Evolutionary conservation across 2,888 invertebrate genomes (phyloP), one percentile per base, ranked within the genome.

Genomic region (Apamea crenata): DNA sequence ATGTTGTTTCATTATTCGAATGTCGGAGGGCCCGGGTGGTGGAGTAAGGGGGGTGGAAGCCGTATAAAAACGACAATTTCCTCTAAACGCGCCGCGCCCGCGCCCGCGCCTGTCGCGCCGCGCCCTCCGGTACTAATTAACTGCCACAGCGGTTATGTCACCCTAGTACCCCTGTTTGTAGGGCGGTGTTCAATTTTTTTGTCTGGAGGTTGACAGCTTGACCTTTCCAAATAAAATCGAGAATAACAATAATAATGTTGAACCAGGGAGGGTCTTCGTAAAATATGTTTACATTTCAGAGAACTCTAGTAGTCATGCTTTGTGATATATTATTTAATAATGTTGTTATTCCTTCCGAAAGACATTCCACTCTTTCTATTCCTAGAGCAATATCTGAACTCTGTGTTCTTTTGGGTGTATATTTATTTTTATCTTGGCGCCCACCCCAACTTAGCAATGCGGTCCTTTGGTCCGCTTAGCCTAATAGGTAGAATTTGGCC

Each of bases 1-100:
- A 94, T 95, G 95, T 94, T 94, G 94, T 95, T 95, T 95, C 95
- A 95, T 96, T 95, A 95, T 96, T 95, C 94, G 95, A 93, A 94
- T 94, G 94, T 93, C 91, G 90, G 91, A 91, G 92, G 90, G 86
- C 87, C 71, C 88, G 92, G 91, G 91, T 91, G 91, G 87, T 87
- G 89, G 81, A 82, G 88, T 87, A 87, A 89, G 89, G 90, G 91
- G 90, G 94, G 95, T 93, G 94, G 95, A 95, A 95, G 94, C 96
- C 96, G 94, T 97, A 96, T 96, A 96, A 96, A 96, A 96, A 96
- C 96, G 96, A 96, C 96, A 96, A 96, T 96, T 96, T 96, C 96
- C 96, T 96, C 96, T 94, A 95, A 96, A 95, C 95, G 93, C 91
- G 96, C 93, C 96, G 95, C 96, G 93, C 96, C 96, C 96, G 96